Conservation (phyloP, 1,140 invertebrate species). For the Rhopalosiphum padi region DNA sequence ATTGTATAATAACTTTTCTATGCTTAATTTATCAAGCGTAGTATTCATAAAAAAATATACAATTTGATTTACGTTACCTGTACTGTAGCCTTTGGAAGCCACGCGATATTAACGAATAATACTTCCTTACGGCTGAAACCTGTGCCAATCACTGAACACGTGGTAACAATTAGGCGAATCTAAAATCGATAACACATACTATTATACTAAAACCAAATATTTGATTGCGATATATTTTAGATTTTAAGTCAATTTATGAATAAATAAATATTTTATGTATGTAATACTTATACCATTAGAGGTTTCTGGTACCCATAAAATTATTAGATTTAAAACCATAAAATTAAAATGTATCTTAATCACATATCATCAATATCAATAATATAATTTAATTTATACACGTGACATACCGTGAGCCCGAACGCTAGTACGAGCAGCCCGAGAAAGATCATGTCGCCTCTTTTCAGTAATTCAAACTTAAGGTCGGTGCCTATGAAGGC, state of each 20-base stretch:
- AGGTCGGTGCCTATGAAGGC: conserved; percentile 75
- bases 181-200: background rate
- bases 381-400: no score
- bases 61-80: conserved; percentile 66
- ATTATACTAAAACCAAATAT: background rate
- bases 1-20: background rate
- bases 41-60: background rate
- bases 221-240: background rate
- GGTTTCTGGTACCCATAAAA: no score
- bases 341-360: no score
- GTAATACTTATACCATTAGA: no score
- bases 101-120: conserved; percentile 74
- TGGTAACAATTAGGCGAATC: conserved; percentile 59
- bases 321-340: no score
- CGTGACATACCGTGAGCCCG: conserved; percentile 52
- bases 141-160: conserved; percentile 68
- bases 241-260: background rate
- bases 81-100: conserved; percentile 79
- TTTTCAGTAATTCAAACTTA: conserved; percentile 57
- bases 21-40: background rate
- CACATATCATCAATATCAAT: no score
- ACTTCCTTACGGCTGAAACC: conserved; percentile 72
- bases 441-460: background rate
- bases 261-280: no score
- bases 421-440: conserved; percentile 43